These are phyloP conservation scores for Rana temporaria DNA, from an alignment of 2,113 vertebrate genomes.

Conservation along the genomic window DNA sequence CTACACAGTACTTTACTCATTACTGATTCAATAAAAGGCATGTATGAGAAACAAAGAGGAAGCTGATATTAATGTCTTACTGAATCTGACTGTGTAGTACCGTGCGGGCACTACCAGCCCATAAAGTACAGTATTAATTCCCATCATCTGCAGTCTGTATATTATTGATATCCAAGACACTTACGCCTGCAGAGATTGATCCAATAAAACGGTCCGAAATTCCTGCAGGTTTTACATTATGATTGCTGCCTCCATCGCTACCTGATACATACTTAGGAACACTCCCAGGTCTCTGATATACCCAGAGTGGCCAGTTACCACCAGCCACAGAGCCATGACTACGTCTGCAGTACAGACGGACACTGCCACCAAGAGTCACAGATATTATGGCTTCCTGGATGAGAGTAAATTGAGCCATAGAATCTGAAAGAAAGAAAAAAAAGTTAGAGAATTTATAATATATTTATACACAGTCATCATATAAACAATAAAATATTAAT, in stretches of 20 bases:
- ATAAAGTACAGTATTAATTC: too few species aligned
- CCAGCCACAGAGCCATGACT: neutral
- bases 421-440: neutral
- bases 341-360: neutral
- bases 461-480: too few species aligned
- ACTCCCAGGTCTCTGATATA: neutral
- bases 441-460: too few species aligned
- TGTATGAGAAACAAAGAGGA: too few species aligned
- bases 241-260: neutral
- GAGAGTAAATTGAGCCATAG: neutral
- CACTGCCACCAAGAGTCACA: neutral
- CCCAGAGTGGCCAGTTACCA: neutral
- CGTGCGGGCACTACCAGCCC: too few species aligned
- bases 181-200: accelerated
- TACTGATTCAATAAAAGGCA: too few species aligned
- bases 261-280: neutral
- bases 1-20: too few species aligned
- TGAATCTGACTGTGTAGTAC: too few species aligned
- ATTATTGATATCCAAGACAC: accelerated
- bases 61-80: too few species aligned
- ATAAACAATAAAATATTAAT: too few species aligned
- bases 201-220: conserved; percentile 1
- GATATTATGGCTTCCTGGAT: neutral
- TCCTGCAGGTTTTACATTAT: neutral
- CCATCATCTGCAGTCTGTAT: neutral